Base-by-base conservation (phyloP, 2,113 vertebrate species). In the Callipepla squamata region DNA sequence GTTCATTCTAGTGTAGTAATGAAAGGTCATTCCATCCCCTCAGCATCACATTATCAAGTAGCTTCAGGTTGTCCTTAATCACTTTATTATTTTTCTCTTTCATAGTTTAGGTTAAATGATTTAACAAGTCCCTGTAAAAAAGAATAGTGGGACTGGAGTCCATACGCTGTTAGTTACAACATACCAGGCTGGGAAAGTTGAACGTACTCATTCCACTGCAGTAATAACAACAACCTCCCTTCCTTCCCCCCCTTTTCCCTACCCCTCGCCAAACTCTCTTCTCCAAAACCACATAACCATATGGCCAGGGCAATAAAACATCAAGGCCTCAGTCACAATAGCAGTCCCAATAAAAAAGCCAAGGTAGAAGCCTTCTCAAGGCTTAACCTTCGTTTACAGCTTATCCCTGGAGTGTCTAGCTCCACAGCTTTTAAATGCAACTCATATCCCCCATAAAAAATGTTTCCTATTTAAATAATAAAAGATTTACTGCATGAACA, bases 281-380 rank as follows among this genome's bases (percentile, higher is more conserved):
- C 55, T 92, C 57, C 65, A 89, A 95, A 90, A 79, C 62, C 66
- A 81, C 53, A 40, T 79, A 93, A 94, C 92, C 93, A 95, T 95
- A 97, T 95, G 95, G 95, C 89, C 77, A 87, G 45, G 51, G 77
- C 72, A 88, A 87, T 97, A 97, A 98, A 97, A 97, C 95, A 96
- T 96, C 95, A 97, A 98, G 94, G 95, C 82, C 88, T 85, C 73
- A 90, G 77, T 92, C 79, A 51, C 75, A 70, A 70, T 84, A 91
- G 87, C 91, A 79, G 58, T 79, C 85, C 85, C 80, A 96, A 92
- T 93, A 97, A 97, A 97, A 93, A 97, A 96, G 75, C 36, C 59
- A 72, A 91, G 68, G 85, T 84, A 94, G 80, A 74, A 53, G 75
- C 57, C 90, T 95, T 75, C 69, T 45, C 53, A 74, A 40, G 61